phyloP scores from a whole-genome alignment of 2,888 invertebrate species.

The Paralinhomoeus sp. region DNA sequence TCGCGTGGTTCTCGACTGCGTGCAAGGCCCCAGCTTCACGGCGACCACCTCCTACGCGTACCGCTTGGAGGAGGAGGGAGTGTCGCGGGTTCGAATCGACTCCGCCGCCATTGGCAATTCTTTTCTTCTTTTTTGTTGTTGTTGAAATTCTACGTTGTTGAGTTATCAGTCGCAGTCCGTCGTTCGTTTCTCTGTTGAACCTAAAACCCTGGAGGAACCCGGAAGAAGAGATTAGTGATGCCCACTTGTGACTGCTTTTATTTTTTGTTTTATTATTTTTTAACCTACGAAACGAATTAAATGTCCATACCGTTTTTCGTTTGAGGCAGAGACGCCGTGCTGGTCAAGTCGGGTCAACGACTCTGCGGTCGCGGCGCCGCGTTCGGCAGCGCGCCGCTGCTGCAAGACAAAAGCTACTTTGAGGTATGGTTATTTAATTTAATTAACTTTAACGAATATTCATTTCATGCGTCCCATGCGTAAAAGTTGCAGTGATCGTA shows the following conservation, averaged over 20 bases:
- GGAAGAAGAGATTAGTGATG: no score
- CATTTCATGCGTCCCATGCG: no score
- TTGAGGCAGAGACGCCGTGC: slow-evolving; percentile 74
- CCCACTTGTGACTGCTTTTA: no score
- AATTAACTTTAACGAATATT: no score
- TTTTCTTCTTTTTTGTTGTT: background rate
- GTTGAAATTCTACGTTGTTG: no score
- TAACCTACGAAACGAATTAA: no score
- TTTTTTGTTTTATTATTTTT: no score
- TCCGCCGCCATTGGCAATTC: slow-evolving; percentile 15
- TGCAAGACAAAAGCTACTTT: slow-evolving; percentile 91
- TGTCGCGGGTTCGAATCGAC: slow-evolving; percentile 14
- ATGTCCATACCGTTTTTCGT: background rate
- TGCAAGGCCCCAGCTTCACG: slow-evolving; percentile 12
- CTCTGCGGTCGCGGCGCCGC: slow-evolving; percentile 89
- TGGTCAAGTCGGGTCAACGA: slow-evolving; percentile 71
- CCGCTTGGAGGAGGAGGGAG: slow-evolving; percentile 13
- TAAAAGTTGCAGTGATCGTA: no score
- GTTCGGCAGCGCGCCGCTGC: slow-evolving; percentile 70
- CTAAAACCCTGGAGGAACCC: no score
- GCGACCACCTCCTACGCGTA: slow-evolving; percentile 11
- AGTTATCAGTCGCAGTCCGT: no score
- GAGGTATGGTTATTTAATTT: no score
- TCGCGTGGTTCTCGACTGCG: slow-evolving; percentile 1
- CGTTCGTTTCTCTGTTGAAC: no score